Evolutionary conservation across 1,140 invertebrate genomes (phyloP).

Genomic region (Geopemphigus sp.): DNA sequence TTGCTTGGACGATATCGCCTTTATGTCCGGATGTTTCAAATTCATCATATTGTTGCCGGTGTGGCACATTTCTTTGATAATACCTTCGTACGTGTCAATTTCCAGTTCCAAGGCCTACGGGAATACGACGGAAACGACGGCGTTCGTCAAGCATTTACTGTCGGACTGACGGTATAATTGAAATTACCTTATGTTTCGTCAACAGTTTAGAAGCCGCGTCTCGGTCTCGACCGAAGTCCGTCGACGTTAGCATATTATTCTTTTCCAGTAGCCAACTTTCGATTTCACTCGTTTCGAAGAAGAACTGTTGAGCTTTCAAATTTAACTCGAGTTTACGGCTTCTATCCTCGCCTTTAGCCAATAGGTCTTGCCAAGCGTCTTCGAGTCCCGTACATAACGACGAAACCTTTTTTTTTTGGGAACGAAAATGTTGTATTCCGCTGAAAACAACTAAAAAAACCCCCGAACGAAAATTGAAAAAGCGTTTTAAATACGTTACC

Average conservation of each 20-base stretch:
- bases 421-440: slow-evolving; percentile 11
- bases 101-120: slow-evolving; percentile 83
- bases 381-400: slow-evolving; percentile 66
- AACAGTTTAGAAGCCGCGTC: slow-evolving; percentile 86
- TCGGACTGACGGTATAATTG: neutral
- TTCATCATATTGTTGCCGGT: slow-evolving; percentile 76
- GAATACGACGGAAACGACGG: slow-evolving; percentile 50
- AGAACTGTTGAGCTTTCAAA: slow-evolving; percentile 83
- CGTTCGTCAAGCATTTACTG: neutral
- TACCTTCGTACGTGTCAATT: slow-evolving; percentile 88
- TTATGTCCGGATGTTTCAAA: slow-evolving; percentile 74
- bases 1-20: slow-evolving; percentile 75
- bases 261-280: slow-evolving; percentile 91
- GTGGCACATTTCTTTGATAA: slow-evolving; percentile 89
- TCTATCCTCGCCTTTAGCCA: slow-evolving; percentile 68
- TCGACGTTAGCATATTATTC: slow-evolving; percentile 74
- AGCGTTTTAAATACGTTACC: slow-evolving; percentile 55
- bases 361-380: slow-evolving; percentile 69
- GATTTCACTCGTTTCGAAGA: slow-evolving; percentile 86
- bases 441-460: too few relatives aligned
- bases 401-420: too few relatives aligned
- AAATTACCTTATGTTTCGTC: slow-evolving; percentile 81
- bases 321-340: slow-evolving; percentile 79
- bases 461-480: neutral
- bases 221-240: slow-evolving; percentile 82